Conservation (phyloP, 2,888 invertebrate genomes). For the Hermodice carunculata region DNA sequence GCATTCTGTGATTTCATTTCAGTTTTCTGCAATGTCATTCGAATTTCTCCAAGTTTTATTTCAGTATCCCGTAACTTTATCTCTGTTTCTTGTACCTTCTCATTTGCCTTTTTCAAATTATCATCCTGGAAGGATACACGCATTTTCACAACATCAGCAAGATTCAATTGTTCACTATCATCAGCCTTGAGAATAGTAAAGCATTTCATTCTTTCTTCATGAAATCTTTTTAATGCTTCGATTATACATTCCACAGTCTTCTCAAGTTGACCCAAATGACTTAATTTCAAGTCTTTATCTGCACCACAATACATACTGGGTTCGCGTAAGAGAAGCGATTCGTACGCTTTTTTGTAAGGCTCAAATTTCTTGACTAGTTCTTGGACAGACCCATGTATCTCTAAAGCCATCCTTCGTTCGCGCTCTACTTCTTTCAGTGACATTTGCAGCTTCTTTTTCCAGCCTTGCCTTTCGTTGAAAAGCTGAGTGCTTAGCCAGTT, state of each 20-base stretch:
- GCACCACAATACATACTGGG: background rate
- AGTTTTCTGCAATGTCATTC: no score
- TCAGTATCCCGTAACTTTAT: no score
- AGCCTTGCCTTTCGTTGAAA: slow-evolving; percentile 34
- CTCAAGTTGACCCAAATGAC: background rate
- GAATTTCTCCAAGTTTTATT: no score
- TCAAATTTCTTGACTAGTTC: slow-evolving; percentile 22
- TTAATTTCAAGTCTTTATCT: background rate
- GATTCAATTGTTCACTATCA: background rate
- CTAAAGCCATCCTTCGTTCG: slow-evolving; percentile 49
- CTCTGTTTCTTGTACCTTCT: no score
- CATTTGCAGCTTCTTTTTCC: slow-evolving; percentile 56
- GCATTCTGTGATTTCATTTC: no score
- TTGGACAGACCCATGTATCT: slow-evolving; percentile 41
- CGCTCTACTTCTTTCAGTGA: slow-evolving; percentile 59
- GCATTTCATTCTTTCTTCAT: background rate
- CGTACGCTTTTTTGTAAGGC: background rate
- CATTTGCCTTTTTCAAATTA: no score
- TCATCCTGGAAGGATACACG: no score
- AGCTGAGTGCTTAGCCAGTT: slow-evolving; percentile 27
- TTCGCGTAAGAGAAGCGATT: background rate
- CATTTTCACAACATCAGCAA: no score
- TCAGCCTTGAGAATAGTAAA: background rate
- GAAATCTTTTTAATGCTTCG: background rate
- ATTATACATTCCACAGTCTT: slow-evolving; percentile 9